Percentiles rank a stretch among this genome's conserved stretches.
Conservation (phyloP, 2,797 vertebrate species). For the Cetoscarus ocellatus region DNA sequence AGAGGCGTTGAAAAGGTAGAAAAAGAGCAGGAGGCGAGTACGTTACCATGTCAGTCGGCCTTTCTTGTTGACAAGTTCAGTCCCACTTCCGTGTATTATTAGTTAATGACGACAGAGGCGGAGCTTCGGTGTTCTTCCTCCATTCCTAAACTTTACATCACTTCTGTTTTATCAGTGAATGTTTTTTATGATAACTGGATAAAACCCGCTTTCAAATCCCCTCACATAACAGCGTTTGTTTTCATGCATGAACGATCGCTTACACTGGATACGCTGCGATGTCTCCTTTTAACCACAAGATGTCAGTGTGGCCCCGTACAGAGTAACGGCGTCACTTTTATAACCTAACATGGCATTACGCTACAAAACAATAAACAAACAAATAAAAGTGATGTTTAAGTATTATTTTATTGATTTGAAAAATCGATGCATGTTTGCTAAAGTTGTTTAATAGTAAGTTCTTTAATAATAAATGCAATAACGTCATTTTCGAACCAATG, state of each 20-base stretch:
- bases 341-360: no score
- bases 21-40: slow-evolving; percentile 7
- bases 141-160: neutral
- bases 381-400: no score
- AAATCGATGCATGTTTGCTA: no score
- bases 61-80: slow-evolving; percentile 82
- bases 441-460: no score
- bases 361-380: no score
- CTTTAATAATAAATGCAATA: no score
- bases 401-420: no score
- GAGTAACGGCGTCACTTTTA: neutral
- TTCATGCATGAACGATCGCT: accelerated
- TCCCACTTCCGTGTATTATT: slow-evolving; percentile 78
- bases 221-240: no score
- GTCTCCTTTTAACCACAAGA: slow-evolving; percentile 52
- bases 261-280: neutral
- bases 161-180: no score
- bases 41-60: slow-evolving; percentile 74
- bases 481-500: no score
- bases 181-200: no score
- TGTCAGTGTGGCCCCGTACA: slow-evolving; percentile 58
- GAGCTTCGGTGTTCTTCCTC: neutral
- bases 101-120: slow-evolving; percentile 54
- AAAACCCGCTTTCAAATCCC: no score
- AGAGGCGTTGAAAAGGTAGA: neutral